Evolutionary conservation across 2,888 invertebrate species (phyloP), one percentile per base, ranked within the genome.

Genomic region (Latrodectus hesperus): DNA sequence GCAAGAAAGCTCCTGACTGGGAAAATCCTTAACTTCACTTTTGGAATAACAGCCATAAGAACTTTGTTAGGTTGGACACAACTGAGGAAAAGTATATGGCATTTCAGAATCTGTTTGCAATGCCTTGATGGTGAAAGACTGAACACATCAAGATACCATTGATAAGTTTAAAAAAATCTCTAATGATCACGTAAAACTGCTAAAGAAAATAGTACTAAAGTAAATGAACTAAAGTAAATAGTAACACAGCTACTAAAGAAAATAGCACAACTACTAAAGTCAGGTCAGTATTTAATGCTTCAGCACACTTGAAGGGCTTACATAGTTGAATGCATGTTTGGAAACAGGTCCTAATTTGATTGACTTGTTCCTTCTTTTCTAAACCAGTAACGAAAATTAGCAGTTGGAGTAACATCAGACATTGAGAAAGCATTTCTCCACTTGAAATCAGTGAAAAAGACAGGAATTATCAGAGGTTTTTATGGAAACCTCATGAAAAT

Each of bases 1-100:
- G 76, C 76, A 10, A 17, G 76, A 17, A 49, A 76, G 65, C 17
- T 76, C n/a, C n/a, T 64, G 9, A 76, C 65, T 65, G 60, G 76
- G n/a, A 64, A 51, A 49, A 49, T 65, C 22, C 9, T 6, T 16
- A 26, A 22, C n/a, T 22, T 55, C 6, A n/a, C 11, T 26, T 26
- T 93, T 14, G 76, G 76, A 17, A 16, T 51, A 51, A 12, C 51
- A 1, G 76, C 76, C 38, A 65, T 76, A 49, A 10, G 49, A 64
- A 76, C 76, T 10, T n/a, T 22, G 14, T 9, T 74, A n/a, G 74
- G 74, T 26, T 74, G 74, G 55, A 55, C 60, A 22, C 26, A 55
- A 10, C 53, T 74, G 74, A n/a, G n/a, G n/a, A n/a, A n/a, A n/a
- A n/a, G n/a, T n/a, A n/a, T n/a, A n/a, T n/a, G n/a, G n/a, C n/a